Evolutionary conservation across 2,113 vertebrate species (phyloP).

Genomic region (Pipa parva): DNA sequence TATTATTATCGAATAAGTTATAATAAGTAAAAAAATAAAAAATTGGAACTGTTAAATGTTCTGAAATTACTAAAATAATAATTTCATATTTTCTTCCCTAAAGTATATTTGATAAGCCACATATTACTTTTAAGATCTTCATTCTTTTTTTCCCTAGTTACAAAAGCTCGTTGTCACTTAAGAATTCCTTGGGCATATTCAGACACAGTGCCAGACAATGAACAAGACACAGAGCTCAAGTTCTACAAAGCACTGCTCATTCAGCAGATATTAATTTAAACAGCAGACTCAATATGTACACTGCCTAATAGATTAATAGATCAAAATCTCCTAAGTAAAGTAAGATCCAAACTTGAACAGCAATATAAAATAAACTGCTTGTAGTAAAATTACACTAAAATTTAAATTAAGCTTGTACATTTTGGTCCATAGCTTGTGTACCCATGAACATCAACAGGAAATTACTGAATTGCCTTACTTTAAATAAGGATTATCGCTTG

Average conservation of each 20-base stretch:
- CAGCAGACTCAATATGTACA: slow-evolving; percentile 49
- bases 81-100: slow-evolving; percentile 40
- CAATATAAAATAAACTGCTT: slow-evolving; percentile 9
- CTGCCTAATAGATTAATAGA: slow-evolving; percentile 55
- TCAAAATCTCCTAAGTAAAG: slow-evolving; percentile 47
- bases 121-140: slow-evolving; percentile 49
- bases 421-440: background rate
- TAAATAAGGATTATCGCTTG: background rate
- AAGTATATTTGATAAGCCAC: slow-evolving; percentile 49
- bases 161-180: slow-evolving; percentile 60
- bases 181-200: slow-evolving; percentile 60
- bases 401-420: background rate
- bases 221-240: slow-evolving; percentile 55
- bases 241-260: slow-evolving; percentile 57
- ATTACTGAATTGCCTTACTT: background rate
- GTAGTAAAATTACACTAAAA: background rate
- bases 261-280: slow-evolving; percentile 72
- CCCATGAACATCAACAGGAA: background rate
- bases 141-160: slow-evolving; percentile 46
- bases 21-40: too few relatives aligned
- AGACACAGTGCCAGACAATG: slow-evolving; percentile 55
- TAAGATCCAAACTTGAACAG: slow-evolving; percentile 6
- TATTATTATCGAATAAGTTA: too few relatives aligned
- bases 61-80: background rate
- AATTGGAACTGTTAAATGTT: background rate